These are phyloP conservation scores for Malacoraja senta DNA, from an alignment of 2,797 vertebrate species.

Conservation along the genomic window DNA sequence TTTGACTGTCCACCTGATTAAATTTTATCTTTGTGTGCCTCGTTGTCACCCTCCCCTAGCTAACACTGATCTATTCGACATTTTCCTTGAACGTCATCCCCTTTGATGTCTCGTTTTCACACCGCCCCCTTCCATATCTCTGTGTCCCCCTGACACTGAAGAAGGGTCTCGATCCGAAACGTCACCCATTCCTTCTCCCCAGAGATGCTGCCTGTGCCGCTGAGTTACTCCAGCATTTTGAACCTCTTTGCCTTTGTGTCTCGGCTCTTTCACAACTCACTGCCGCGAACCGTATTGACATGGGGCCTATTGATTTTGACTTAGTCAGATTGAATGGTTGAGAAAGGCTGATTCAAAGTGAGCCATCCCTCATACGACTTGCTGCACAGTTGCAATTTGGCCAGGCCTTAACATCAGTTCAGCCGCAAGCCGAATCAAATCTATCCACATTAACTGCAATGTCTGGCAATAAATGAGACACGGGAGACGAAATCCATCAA, in stretches of 20 bases:
- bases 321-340: background rate
- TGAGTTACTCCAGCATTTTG: too few species aligned
- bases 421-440: background rate
- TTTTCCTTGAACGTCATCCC: too few species aligned
- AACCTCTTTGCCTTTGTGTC: background rate
- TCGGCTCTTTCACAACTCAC: background rate
- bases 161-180: too few species aligned
- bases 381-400: background rate
- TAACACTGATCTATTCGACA: too few species aligned
- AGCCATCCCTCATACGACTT: background rate
- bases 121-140: too few species aligned
- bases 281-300: background rate
- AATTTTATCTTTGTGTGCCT: too few species aligned
- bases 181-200: too few species aligned
- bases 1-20: too few species aligned
- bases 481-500: background rate
- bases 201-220: too few species aligned
- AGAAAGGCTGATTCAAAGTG: background rate
- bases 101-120: too few species aligned
- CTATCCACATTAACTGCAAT: background rate
- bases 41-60: too few species aligned
- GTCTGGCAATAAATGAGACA: background rate
- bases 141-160: too few species aligned
- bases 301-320: background rate
- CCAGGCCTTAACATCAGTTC: constrained; percentile 11